Base-by-base conservation (phyloP, 2,797 vertebrate genomes). In the Lutjanus argentimaculatus region DNA sequence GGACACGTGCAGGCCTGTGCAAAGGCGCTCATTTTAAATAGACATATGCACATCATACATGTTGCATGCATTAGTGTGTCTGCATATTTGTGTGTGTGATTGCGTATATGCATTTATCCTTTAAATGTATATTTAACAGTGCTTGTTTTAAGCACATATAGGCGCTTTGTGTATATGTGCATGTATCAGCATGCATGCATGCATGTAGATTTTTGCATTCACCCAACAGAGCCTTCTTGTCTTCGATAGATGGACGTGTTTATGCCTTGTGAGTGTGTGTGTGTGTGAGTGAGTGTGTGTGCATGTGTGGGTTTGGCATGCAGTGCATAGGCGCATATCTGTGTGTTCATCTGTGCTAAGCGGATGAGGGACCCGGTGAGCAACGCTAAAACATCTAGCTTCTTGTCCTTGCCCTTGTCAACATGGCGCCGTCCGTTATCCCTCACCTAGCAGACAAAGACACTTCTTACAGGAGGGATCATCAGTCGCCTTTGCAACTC, bases 401-500 rank as follows among this genome's bases (percentile, higher is more conserved):
- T 92, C 95, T 96, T 95, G 96, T 96, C 96, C 94, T 94, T 97
- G 96, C 96, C 97, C 97, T 98, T 97, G 97, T 97, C 97, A 96
- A 95, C 95, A 94, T 93, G 94, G 96, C 95, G 93, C 94, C 95
- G 93, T 97, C 97, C 96, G 97, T 97, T 95, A 97, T 98, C 94
- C 96, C 96, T 98, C 97, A 97, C 96, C 96, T 96, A 96, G 96
- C 96, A 95, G 90, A 94, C 95, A 96, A 97, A 97, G 96, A 97
- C 96, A 95, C 95, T 96, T 96, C 90, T 90, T 92, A 88, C 88
- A 91, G 91, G 95, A 96, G 94, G 97, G 96, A 97, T 96, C 97
- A 97, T 97, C 97, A 97, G 97, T 97, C 95, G 96, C 96, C 96
- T 97, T 95, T 97, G 97, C 97, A 97, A 98, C 97, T 97, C 97